Evolutionary conservation across 1,140 invertebrate species (phyloP), one percentile per base, ranked within the genome.

Genomic region (Zaprionus davidi): DNA sequence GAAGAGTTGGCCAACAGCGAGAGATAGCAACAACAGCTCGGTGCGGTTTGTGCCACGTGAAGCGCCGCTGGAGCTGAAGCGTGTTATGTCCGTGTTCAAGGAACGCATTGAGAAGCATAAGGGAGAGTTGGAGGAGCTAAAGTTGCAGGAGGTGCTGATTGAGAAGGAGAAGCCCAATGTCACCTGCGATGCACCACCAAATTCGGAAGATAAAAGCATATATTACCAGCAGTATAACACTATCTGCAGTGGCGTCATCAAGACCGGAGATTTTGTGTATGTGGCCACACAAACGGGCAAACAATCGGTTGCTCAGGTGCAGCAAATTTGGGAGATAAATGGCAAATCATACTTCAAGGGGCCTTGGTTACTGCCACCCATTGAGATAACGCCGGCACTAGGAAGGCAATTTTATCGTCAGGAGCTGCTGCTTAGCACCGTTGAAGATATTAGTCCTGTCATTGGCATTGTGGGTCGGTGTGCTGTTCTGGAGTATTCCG

Each of bases 211-310:
- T 69, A 97, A 96, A 70, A 96, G 96, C 92, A 96, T 95, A 1
- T 98, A 98, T 93, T 99, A 97, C 93, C 97, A 99, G 93, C 98
- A 99, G 92, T 98, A 97, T 90, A 97, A 97, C 87, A 96, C 96
- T 0, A 94, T 95, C 28, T 96, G 96, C 82, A 96, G 95, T 41
- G 97, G 97, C 26, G 94, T 96, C 34, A 95, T 98, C 67, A 96
- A 98, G 95, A 96, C 96, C 53, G 98, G 98, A 13, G 98, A 99
- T 93, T 98, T 96, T 93, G 97, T 99, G 34, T 99, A 98, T 93
- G 97, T 99, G 12, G 96, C 97, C 38, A 97, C 96, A 17, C 96
- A 98, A 91, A 95, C 96, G 58, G 96, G 97, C 34, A 96, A 96
- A 91, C 97, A 97, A 92, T 95, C 97, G 65, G 97, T 99, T 69